Percentiles rank a stretch among this genome's conserved stretches.
These are phyloP conservation scores for Melospiza melodia DNA, from an alignment of 2,113 vertebrate genomes.

Conservation along the genomic window DNA sequence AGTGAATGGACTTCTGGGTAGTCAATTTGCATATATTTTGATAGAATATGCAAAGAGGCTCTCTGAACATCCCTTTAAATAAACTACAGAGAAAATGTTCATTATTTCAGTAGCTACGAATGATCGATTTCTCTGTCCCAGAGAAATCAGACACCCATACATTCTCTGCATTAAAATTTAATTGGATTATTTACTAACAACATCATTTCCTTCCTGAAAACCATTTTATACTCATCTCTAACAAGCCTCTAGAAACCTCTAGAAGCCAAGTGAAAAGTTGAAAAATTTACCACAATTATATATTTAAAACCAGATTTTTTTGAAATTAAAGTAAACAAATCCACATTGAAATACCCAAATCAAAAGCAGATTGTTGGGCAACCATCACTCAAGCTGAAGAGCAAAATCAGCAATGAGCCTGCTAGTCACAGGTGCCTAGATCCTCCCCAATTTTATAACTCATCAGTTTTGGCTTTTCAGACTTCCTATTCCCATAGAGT, in stretches of 20 bases:
- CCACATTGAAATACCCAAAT: neutral
- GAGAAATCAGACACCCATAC: neutral
- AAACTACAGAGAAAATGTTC: constrained; percentile 23
- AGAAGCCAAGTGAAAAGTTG: neutral
- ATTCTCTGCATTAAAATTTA: neutral
- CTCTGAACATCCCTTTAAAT: constrained; percentile 38
- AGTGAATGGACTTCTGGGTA: constrained; percentile 13
- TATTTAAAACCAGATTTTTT: neutral
- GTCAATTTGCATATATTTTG: constrained; percentile 11
- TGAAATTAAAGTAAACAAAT: neutral
- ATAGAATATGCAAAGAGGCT: neutral
- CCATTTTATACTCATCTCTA: neutral
- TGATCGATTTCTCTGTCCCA: neutral
- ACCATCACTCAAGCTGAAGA: neutral
- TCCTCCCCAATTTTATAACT: neutral
- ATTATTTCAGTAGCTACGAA: neutral
- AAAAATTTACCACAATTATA: neutral
- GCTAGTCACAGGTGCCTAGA: neutral
- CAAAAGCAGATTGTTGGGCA: neutral
- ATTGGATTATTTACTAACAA: constrained; percentile 6
- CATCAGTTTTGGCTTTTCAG: neutral
- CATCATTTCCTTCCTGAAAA: constrained; percentile 8
- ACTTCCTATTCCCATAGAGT: neutral
- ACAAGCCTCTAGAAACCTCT: neutral
- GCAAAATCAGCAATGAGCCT: neutral